Base-by-base conservation (phyloP, 2,797 vertebrate genomes). In the Tokudaia tokunoshimensis region DNA sequence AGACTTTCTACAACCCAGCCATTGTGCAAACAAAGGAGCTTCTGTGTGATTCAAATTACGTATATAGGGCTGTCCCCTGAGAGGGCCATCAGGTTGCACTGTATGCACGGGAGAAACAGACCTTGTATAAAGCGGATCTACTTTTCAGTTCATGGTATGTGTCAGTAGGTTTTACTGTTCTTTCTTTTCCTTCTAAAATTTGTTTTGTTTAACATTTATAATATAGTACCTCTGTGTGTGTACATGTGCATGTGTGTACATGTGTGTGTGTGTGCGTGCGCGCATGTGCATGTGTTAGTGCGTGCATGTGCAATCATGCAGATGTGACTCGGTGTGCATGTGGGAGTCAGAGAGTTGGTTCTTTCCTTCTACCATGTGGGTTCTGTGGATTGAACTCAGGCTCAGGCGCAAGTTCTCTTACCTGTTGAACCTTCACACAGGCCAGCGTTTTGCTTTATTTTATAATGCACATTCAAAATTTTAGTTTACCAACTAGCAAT, bases 21-120 rank as follows among this genome's bases (percentile, higher is more conserved):
- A 65, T 31, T 61, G 67, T 79, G 22, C 26, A 78, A 93, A 89
- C 34, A 61, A 94, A 94, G 31, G n/a, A 75, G 81, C 14, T 72
- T 94, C 87, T 94, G 50, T 63, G 63, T 92, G 76, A 50, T 76
- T 94, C 59, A 86, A 44, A 85, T 94, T 84, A 86, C n/a, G 94
- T 72, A 24, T 6, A 15, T 74, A 61, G 61, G 78, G 67, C 86
- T 65, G 63, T 80, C 76, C 94, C n/a, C 50, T 4, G 72, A 97
- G 37, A 80, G 24, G 41, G 44, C 26, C 85, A 82, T 67, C 44
- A 47, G 70, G 81, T 57, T 65, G 74, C 24, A 11, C 90, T 90
- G 26, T 1, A 24, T 76, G 63, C 24, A 63, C 44, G 4, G 31
- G 61, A 91, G 67, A 82, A 80, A 89, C 75, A 83, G 76, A n/a